Evolutionary conservation across 2,797 vertebrate species (phyloP).

Genomic region (Cyclura pinguis): DNA sequence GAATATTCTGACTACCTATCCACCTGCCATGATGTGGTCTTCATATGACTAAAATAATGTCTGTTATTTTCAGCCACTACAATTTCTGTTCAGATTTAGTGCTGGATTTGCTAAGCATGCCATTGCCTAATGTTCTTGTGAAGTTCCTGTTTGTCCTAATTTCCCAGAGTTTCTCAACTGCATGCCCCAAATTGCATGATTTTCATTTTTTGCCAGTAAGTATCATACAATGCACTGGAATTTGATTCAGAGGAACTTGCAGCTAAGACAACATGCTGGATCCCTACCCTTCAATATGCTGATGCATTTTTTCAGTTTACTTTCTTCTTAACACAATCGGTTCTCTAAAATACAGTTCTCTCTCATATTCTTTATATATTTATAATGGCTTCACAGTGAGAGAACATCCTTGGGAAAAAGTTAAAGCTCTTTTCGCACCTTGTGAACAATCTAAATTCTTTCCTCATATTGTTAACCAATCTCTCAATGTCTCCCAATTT

Average conservation of each 20-base stretch:
- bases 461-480: constrained; percentile 21
- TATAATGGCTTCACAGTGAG: not conserved
- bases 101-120: not conserved
- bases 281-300: not conserved
- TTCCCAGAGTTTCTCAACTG: not conserved
- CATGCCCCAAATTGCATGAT: not conserved
- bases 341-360: not conserved
- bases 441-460: not conserved
- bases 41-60: not conserved
- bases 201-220: not conserved
- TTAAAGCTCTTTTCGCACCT: constrained; percentile 20
- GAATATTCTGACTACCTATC: not conserved
- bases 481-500: not conserved
- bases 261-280: not conserved
- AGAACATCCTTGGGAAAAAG: constrained; percentile 16
- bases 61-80: not conserved
- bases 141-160: not conserved
- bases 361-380: constrained; percentile 1
- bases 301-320: not conserved
- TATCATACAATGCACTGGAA: not conserved
- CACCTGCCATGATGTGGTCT: not conserved
- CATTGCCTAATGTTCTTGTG: not conserved
- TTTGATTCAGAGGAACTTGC: not conserved
- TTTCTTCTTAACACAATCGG: not conserved
- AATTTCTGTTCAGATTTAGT: not conserved